phyloP scores from a whole-genome alignment of 1,140 invertebrate genomes.

The Drosophila pallidifrons region DNA sequence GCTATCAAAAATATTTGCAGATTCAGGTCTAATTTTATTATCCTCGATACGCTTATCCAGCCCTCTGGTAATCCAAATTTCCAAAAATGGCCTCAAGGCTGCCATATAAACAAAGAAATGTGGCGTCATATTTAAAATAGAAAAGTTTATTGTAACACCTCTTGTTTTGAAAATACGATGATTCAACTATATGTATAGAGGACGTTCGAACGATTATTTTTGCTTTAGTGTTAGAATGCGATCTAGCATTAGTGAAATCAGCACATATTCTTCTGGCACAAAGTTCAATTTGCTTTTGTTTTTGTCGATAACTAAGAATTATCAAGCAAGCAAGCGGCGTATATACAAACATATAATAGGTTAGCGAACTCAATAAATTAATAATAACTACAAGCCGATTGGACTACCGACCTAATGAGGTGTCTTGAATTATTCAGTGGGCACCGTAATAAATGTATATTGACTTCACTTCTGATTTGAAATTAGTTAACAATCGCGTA shows the following conservation, averaged over 20 bases:
- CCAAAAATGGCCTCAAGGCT: background rate
- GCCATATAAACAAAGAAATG: background rate
- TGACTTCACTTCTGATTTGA: conserved; percentile 49
- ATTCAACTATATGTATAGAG: background rate
- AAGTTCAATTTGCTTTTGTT: conserved; percentile 63
- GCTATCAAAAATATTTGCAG: conserved; percentile 23
- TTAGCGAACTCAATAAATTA: conserved; percentile 52
- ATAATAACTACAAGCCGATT: conserved; percentile 39
- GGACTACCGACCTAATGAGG: conserved; percentile 62
- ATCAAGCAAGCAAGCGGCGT: conserved; percentile 47
- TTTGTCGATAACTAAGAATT: conserved; percentile 61
- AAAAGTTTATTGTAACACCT: background rate
- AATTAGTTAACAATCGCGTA: conserved; percentile 1
- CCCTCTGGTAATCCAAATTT: conserved; percentile 10
- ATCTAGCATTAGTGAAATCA: conserved; percentile 8
- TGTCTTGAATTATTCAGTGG: conserved; percentile 16
- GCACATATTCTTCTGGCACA: conserved; percentile 34
- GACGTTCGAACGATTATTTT: no score
- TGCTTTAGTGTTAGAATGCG: background rate
- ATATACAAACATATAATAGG: conserved; percentile 40
- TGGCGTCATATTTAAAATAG: background rate
- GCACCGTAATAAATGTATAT: conserved; percentile 46
- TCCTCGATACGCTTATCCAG: background rate
- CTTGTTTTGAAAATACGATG: background rate
- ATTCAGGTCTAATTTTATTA: background rate